phyloP scores from a whole-genome alignment of 2,797 vertebrate genomes.

The Menidia menidia region DNA sequence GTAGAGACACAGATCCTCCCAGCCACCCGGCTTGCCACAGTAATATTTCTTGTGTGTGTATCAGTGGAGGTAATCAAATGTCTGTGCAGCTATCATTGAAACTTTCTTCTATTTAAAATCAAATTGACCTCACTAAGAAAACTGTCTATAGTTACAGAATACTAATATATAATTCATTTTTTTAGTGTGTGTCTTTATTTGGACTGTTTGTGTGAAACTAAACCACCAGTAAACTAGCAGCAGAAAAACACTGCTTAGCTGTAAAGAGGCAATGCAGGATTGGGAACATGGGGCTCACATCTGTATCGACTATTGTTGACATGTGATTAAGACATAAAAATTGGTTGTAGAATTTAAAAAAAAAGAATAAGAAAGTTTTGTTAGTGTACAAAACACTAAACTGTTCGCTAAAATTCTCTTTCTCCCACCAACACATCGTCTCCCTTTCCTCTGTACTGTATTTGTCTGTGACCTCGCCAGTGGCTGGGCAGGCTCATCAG shows the following conservation, averaged over 20 bases:
- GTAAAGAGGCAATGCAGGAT: constrained; percentile 4
- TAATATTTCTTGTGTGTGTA: neutral
- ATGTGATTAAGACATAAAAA: neutral
- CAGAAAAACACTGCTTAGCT: neutral
- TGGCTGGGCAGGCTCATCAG: constrained; percentile 72
- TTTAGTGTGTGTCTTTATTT: neutral
- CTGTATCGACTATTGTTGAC: neutral
- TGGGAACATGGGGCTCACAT: neutral
- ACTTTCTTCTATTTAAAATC: neutral
- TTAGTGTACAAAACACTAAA: constrained; percentile 7
- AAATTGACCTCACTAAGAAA: neutral
- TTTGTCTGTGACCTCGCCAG: constrained; percentile 76
- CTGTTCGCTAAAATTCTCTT: constrained; percentile 28
- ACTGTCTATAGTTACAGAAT: neutral
- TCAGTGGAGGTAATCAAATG: neutral
- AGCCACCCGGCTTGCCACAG: constrained; percentile 4
- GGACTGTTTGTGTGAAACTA: neutral
- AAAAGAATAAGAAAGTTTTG: neutral
- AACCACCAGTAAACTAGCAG: neutral
- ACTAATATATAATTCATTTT: neutral
- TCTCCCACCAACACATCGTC: constrained; percentile 63
- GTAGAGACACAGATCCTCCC: neutral
- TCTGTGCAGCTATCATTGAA: neutral
- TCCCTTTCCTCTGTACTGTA: constrained; percentile 55
- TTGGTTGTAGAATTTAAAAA: neutral